phyloP scores from a whole-genome alignment of 2,888 invertebrate genomes.

The Macrosiphum euphorbiae region DNA sequence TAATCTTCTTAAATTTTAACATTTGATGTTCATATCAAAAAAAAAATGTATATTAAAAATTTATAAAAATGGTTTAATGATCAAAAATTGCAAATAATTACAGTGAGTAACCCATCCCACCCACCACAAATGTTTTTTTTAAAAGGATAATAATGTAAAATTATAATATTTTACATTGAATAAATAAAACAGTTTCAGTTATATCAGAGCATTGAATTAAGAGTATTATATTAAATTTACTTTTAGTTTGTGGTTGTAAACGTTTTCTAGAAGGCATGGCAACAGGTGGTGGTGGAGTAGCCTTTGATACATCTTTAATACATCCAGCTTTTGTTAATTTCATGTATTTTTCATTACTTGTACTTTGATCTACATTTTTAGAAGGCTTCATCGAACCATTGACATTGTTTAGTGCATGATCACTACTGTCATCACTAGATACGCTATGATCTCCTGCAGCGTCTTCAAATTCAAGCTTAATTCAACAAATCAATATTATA shows the following conservation, averaged over 20 bases:
- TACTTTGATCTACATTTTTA: background rate
- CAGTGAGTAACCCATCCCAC: background rate
- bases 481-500: background rate
- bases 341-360: background rate
- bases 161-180: background rate
- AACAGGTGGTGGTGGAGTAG: slow-evolving; percentile 23
- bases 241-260: slow-evolving; percentile 48
- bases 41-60: background rate
- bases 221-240: background rate
- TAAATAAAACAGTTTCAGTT: background rate
- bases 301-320: background rate
- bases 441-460: background rate
- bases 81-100: background rate
- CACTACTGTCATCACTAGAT: slow-evolving; percentile 27
- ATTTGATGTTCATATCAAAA: background rate
- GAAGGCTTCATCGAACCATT: background rate
- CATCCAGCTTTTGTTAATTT: too few relatives aligned
- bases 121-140: background rate
- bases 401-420: background rate
- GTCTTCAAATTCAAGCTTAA: slow-evolving; percentile 27
- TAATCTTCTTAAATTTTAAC: background rate
- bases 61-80: background rate
- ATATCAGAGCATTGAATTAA: background rate
- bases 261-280: slow-evolving; percentile 57
- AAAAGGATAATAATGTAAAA: background rate